phyloP scores from a whole-genome alignment of 2,888 invertebrate species.

The Drosophila buzzatii region DNA sequence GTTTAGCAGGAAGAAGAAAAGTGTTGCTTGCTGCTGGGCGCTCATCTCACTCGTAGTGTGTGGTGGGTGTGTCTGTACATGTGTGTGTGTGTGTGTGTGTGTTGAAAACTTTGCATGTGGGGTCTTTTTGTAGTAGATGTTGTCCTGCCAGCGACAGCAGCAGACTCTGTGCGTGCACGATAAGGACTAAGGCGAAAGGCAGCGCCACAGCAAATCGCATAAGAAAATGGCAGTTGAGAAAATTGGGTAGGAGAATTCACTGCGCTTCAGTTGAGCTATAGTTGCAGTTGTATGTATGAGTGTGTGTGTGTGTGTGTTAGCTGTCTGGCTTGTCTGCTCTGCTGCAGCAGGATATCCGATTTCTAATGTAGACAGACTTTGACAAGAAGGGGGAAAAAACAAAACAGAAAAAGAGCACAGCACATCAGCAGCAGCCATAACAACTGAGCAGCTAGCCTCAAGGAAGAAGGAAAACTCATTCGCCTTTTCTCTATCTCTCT shows the following conservation, averaged over 20 bases:
- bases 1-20: constrained; percentile 48
- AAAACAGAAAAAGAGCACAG: constrained; percentile 4
- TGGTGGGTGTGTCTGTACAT: neutral
- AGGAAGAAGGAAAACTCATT: constrained; percentile 13
- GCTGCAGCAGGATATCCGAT: constrained; percentile 76
- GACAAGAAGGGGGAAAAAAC: neutral
- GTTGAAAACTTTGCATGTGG: constrained; percentile 74
- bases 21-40: constrained; percentile 51
- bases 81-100: neutral
- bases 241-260: constrained; percentile 20
- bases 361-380: constrained; percentile 65
- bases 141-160: constrained; percentile 21
- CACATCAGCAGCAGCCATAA: constrained; percentile 1
- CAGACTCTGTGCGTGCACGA: constrained; percentile 70
- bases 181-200: constrained; percentile 55
- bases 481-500: neutral
- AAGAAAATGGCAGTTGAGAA: constrained; percentile 17
- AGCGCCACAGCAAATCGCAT: constrained; percentile 17
- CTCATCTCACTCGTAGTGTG: constrained; percentile 1
- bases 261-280: constrained; percentile 42
- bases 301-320: constrained; percentile 7
- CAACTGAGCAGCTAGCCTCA: constrained; percentile 11
- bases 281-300: constrained; percentile 45
- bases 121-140: constrained; percentile 31
- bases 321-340: constrained; percentile 55